Evolutionary conservation across 2,797 vertebrate genomes (phyloP).

Genomic region (Hoplostethus mediterraneus): DNA sequence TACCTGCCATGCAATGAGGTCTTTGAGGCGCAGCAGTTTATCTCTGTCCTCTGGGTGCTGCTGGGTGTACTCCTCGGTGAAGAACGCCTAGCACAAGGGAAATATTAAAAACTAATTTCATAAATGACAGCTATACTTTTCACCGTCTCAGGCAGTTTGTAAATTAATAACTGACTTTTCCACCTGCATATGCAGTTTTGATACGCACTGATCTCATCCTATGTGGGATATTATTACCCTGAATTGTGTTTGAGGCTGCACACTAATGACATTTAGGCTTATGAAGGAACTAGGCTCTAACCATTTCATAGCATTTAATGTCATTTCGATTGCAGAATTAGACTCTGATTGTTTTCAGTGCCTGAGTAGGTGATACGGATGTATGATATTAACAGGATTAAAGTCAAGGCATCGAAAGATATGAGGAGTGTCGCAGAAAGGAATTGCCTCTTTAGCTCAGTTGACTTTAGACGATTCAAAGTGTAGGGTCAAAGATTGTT

Average conservation of each 20-base stretch:
- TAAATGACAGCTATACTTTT: background rate
- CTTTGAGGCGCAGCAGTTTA: slow-evolving; percentile 92
- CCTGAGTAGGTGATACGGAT: slow-evolving; percentile 6
- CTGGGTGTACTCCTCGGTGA: slow-evolving; percentile 91
- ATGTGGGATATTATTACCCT: background rate
- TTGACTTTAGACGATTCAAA: background rate
- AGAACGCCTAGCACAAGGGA: slow-evolving; percentile 90
- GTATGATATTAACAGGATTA: slow-evolving; percentile 15
- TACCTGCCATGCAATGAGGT: slow-evolving; percentile 99
- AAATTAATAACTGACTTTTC: slow-evolving; percentile 23
- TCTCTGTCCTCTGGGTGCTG: slow-evolving; percentile 92
- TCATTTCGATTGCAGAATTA: slow-evolving; percentile 5
- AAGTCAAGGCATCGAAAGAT: background rate
- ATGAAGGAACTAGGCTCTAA: slow-evolving; percentile 13
- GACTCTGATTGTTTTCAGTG: slow-evolving; percentile 12
- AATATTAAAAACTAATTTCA: slow-evolving; percentile 23
- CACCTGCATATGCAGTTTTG: slow-evolving; percentile 9
- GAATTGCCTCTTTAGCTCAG: background rate
- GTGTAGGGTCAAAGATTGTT: background rate
- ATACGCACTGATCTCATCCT: background rate
- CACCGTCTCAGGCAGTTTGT: slow-evolving; percentile 5
- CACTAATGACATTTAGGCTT: slow-evolving; percentile 7
- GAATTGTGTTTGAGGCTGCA: slow-evolving; percentile 8
- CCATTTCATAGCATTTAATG: slow-evolving; percentile 18
- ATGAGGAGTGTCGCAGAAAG: background rate